Conservation (phyloP, 1,140 invertebrate genomes). For the Pristionchus pacificus region DNA sequence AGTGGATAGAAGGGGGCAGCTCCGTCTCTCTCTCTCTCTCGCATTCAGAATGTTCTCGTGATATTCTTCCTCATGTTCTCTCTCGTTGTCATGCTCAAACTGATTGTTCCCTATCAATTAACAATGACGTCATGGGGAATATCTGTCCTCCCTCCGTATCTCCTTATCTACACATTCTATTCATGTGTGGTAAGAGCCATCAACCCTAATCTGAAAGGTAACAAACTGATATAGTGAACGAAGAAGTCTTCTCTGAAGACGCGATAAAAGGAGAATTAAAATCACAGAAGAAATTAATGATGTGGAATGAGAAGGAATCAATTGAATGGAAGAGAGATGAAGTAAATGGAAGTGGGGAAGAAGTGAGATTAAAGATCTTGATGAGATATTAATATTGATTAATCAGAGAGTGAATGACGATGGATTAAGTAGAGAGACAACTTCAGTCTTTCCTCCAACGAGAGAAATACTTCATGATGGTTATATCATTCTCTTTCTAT, state of each 20-base stretch:
- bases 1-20: no score
- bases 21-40: no score
- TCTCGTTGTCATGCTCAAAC: conserved; percentile 17
- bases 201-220: neutral
- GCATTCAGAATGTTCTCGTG: conserved; percentile 21
- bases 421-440: no score
- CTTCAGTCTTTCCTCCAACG: neutral
- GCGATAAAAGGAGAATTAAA: conserved; percentile 24
- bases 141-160: neutral
- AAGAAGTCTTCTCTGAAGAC: conserved; percentile 29
- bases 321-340: conserved; percentile 10
- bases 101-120: conserved; percentile 20
- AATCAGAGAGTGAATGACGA: conserved; percentile 1
- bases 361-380: conserved; percentile 3
- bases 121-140: neutral
- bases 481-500: neutral
- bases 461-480: neutral
- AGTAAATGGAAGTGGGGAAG: conserved; percentile 8
- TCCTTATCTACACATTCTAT: conserved; percentile 9
- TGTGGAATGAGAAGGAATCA: conserved; percentile 14
- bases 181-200: conserved; percentile 17
- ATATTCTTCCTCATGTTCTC: conserved; percentile 25
- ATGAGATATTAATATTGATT: conserved; percentile 4
- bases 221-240: conserved; percentile 18
- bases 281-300: conserved; percentile 1